These are phyloP conservation scores for Metellina segmentata DNA, from an alignment of 2,888 invertebrate genomes.

Conservation along the genomic window DNA sequence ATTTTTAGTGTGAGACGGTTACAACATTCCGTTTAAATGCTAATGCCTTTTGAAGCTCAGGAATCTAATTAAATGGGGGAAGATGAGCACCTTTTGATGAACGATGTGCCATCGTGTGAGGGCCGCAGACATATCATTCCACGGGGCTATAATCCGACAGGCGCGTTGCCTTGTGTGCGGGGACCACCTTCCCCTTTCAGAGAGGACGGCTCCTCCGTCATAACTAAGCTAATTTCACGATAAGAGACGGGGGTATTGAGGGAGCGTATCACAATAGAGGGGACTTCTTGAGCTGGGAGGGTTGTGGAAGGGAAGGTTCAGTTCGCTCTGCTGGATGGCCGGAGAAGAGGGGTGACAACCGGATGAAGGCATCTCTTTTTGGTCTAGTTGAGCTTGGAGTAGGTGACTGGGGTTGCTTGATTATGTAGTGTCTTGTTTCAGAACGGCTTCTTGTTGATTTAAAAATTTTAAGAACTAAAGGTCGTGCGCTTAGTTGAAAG, in stretches of 20 bases:
- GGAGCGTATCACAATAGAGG: slow-evolving; percentile 35
- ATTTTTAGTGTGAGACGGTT: slow-evolving; percentile 59
- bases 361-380: too few relatives aligned
- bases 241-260: slow-evolving; percentile 44
- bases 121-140: slow-evolving; percentile 60
- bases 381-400: too few relatives aligned
- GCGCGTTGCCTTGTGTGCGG: slow-evolving; percentile 34
- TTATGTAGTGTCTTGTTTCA: too few relatives aligned
- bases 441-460: too few relatives aligned
- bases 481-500: too few relatives aligned
- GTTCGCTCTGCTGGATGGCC: too few relatives aligned
- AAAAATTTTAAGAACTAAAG: too few relatives aligned
- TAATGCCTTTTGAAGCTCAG: slow-evolving; percentile 69
- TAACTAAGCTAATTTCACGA: slow-evolving; percentile 66
- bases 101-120: slow-evolving; percentile 55
- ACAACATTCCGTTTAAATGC: slow-evolving; percentile 68
- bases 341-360: too few relatives aligned
- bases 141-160: slow-evolving; percentile 69
- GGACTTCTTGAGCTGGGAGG: slow-evolving; percentile 10
- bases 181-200: slow-evolving; percentile 20
- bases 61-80: slow-evolving; percentile 68
- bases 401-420: too few relatives aligned
- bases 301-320: background rate
- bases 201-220: slow-evolving; percentile 26
- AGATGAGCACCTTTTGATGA: slow-evolving; percentile 72